These are phyloP conservation scores for Pipra filicauda DNA, from an alignment of 2,113 vertebrate species.

Conservation along the genomic window DNA sequence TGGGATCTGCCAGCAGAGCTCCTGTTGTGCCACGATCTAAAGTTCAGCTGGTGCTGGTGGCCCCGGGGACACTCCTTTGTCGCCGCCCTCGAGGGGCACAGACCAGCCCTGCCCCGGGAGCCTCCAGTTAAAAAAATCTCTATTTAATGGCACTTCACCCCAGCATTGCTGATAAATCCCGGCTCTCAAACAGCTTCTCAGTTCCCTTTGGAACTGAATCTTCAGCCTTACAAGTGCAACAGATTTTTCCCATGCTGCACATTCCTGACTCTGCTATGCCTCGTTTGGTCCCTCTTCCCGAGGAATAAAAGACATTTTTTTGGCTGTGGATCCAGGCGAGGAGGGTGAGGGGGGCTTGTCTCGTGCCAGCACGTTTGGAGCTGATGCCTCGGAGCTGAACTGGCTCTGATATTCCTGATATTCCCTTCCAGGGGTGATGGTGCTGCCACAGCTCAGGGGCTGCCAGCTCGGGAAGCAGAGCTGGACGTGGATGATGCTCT, in stretches of 20 bases:
- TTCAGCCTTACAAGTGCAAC: neutral
- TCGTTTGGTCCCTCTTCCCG: neutral
- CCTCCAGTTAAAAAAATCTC: neutral
- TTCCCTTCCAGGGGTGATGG: neutral
- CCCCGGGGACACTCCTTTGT: neutral
- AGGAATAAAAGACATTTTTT: neutral
- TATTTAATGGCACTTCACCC: neutral
- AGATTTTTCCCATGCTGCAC: neutral
- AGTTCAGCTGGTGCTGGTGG: neutral
- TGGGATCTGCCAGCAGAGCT: neutral
- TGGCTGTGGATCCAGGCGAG: neutral
- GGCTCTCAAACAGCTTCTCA: neutral
- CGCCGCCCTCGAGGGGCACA: neutral
- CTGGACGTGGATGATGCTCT: neutral
- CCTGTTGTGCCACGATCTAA: rapidly evolving
- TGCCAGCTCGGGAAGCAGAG: neutral
- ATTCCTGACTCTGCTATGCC: neutral
- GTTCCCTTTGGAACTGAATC: neutral
- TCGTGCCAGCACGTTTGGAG: neutral
- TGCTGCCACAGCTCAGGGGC: neutral
- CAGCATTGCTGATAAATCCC: rapidly evolving
- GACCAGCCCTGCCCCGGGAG: neutral
- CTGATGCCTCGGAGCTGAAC: neutral
- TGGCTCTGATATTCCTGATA: neutral
- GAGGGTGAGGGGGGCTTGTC: neutral